Percentiles rank a stretch among this genome's conserved stretches.
Evolutionary conservation across 1,140 invertebrate species (phyloP).

Genomic region (Bombus sylvicola): DNA sequence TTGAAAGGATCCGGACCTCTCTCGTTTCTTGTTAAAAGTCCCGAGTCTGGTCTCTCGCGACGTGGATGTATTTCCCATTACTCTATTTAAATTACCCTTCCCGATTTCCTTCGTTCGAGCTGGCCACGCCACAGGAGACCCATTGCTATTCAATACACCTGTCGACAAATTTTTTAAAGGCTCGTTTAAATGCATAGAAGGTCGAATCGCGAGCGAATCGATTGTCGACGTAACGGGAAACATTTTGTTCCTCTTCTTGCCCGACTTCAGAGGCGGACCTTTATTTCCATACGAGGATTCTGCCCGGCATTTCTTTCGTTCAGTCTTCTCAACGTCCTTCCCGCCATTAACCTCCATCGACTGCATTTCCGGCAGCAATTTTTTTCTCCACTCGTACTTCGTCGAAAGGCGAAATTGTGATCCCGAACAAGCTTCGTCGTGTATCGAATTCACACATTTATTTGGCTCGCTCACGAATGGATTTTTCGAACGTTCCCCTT

Average conservation of each 20-base stretch:
- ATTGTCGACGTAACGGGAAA: not conserved
- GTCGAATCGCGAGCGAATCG: constrained; percentile 28
- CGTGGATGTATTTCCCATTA: constrained; percentile 21
- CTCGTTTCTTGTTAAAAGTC: constrained; percentile 9
- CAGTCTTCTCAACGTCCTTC: too few species aligned
- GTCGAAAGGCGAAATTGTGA: not conserved
- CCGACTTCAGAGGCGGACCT: not conserved
- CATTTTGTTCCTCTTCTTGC: constrained; percentile 21
- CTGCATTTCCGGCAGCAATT: not conserved
- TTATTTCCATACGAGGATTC: not conserved
- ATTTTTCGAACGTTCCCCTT: not conserved
- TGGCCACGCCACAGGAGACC: not conserved
- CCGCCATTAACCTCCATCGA: not conserved
- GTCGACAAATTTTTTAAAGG: constrained; percentile 45
- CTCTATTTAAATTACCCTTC: constrained; percentile 31
- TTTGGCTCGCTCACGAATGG: not conserved
- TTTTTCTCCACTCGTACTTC: not conserved
- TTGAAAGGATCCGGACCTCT: not conserved
- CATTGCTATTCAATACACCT: constrained; percentile 22
- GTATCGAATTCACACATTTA: not conserved
- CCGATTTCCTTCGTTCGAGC: too few species aligned
- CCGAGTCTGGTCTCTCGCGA: not conserved
- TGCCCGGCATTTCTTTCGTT: not conserved
- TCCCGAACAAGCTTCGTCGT: not conserved
- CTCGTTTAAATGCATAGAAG: constrained; percentile 49